Conservation (phyloP, 2,888 invertebrate species). For the Aelia acuminata region DNA sequence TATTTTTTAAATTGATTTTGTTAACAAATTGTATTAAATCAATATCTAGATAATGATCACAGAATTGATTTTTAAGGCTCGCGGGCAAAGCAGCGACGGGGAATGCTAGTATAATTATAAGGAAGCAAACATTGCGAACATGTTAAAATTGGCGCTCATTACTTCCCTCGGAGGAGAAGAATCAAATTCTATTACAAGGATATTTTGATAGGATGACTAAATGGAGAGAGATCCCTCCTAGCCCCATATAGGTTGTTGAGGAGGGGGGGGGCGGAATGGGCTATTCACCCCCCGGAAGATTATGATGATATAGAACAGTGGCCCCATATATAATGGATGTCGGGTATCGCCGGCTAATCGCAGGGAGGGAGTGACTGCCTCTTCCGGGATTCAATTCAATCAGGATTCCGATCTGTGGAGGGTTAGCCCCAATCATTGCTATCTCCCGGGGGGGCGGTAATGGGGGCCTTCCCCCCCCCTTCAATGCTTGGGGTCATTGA, state of each 20-base stretch:
- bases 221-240: slow-evolving; percentile 38
- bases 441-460: slow-evolving; percentile 13
- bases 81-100: no score
- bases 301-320: slow-evolving; percentile 50
- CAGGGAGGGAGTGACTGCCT: neutral
- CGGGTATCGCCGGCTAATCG: slow-evolving; percentile 27
- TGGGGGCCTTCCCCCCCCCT: neutral
- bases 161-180: neutral
- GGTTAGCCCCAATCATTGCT: slow-evolving; percentile 50
- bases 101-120: no score
- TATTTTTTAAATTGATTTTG: no score
- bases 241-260: neutral
- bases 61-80: no score
- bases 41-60: no score
- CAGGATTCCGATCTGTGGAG: slow-evolving; percentile 36
- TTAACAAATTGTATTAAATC: no score
- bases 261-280: slow-evolving; percentile 11
- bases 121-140: no score
- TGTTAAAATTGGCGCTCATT: neutral
- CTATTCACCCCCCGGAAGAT: slow-evolving; percentile 51
- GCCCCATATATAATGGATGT: slow-evolving; percentile 54
- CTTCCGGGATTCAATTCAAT: slow-evolving; percentile 51
- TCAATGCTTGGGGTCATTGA: neutral
- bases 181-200: slow-evolving; percentile 31
- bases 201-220: slow-evolving; percentile 37